Evolutionary conservation across 1,140 invertebrate species (phyloP).

Genomic region (Cydia pomonella): DNA sequence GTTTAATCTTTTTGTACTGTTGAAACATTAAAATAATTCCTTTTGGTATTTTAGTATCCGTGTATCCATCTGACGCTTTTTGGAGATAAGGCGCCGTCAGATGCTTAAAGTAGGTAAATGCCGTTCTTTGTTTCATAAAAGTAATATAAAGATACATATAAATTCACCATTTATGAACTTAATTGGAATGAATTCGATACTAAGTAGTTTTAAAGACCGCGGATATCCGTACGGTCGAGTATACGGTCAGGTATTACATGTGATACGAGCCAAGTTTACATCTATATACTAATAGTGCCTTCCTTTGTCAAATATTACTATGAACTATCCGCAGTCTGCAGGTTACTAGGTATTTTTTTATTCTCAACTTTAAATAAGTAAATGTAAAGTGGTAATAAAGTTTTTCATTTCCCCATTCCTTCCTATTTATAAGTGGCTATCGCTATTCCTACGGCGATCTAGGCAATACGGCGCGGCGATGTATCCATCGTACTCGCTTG

Average conservation of each 20-base stretch:
- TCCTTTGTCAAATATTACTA: neutral
- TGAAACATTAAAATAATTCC: neutral
- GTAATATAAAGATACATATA: neutral
- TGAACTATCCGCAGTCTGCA: neutral
- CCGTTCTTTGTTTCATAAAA: too few species aligned
- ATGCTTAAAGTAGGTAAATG: neutral
- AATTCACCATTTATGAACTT: neutral
- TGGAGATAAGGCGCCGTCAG: neutral
- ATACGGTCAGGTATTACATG: neutral
- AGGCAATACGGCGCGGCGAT: too few species aligned
- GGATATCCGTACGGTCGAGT: neutral
- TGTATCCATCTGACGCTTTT: too few species aligned
- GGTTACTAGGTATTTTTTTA: constrained; percentile 20
- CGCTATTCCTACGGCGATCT: too few species aligned
- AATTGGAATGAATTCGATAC: neutral
- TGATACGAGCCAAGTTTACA: neutral
- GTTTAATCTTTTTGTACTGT: constrained; percentile 15
- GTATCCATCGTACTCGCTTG: too few species aligned
- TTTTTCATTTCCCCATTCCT: constrained; percentile 1
- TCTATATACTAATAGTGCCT: neutral
- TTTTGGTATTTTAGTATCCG: neutral
- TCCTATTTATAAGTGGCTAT: too few species aligned
- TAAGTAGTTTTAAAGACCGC: neutral
- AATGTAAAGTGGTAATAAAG: constrained; percentile 3
- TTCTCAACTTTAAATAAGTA: constrained; percentile 8